Conservation (phyloP, 2,797 vertebrate genomes). For the Bradypodion pumilum region DNA sequence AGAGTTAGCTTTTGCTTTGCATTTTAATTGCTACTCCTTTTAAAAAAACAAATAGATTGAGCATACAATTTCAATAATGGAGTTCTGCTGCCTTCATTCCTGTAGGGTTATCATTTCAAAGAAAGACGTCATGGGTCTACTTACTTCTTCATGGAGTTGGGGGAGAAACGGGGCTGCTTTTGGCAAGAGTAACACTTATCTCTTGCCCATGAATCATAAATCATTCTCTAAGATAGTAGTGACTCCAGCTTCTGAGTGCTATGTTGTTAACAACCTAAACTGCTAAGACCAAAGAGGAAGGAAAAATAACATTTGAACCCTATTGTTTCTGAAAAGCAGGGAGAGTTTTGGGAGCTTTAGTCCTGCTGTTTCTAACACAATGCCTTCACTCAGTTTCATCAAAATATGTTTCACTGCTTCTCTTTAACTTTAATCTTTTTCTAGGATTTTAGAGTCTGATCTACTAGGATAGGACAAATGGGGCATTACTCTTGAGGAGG, state of each 20-base stretch:
- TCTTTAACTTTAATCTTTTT: slow-evolving; percentile 10
- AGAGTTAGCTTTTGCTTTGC: not conserved
- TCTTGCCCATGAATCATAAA: slow-evolving; percentile 74
- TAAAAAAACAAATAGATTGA: not conserved
- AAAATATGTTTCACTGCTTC: slow-evolving; percentile 32
- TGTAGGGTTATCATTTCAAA: not conserved
- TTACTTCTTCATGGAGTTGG: slow-evolving; percentile 27
- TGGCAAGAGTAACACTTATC: slow-evolving; percentile 70
- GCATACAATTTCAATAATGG: not conserved
- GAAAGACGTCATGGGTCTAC: slow-evolving; percentile 25
- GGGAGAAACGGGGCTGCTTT: not conserved
- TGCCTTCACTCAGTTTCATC: not conserved
- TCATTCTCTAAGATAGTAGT: slow-evolving; percentile 70
- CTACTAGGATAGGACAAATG: too few relatives aligned
- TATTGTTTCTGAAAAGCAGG: slow-evolving; percentile 61
- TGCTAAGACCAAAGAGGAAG: slow-evolving; percentile 70
- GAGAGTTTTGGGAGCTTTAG: slow-evolving; percentile 34
- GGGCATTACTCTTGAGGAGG: too few relatives aligned
- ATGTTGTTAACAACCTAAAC: slow-evolving; percentile 68
- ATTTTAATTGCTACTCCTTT: not conserved
- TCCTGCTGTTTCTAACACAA: slow-evolving; percentile 36
- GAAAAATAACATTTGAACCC: slow-evolving; percentile 70
- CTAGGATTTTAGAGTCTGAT: slow-evolving; percentile 22
- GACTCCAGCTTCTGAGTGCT: slow-evolving; percentile 72
- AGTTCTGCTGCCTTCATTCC: not conserved